Evolutionary conservation across 2,113 vertebrate genomes (phyloP), one percentile per base, ranked within the genome.

Genomic region (Istiophorus platypterus): DNA sequence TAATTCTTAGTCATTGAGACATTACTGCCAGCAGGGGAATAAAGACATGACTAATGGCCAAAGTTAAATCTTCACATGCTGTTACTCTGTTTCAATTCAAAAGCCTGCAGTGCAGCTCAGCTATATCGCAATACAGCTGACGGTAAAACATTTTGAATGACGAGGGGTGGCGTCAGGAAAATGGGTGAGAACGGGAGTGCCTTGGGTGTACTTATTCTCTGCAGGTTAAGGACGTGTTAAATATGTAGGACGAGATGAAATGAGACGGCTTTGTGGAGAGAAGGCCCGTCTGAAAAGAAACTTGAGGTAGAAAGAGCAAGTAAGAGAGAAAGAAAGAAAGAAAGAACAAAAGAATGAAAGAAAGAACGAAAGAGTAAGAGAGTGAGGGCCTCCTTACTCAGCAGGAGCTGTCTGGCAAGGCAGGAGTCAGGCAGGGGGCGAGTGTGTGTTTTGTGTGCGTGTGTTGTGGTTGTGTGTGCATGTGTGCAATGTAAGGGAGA

Each of bases 321-420:
- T 64, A n/a, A 39, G 51, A 72, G 77, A 59, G 39, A 31, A 18
- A 75, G 64, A 14, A 39, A 49, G 66, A 51, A 3, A 13, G 70
- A 15, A 34, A 39, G 59, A n/a, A n/a, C n/a, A n/a, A n/a, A n/a
- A 59, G 39, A 31, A 18, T 72, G 64, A 14, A 39, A 49, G 66
- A 51, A 3, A 13, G 70, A 15, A 34, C 31, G 59, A 74, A 57
- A 80, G 64, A 78, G 7, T 68, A 66, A 49, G 11, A 74, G 75
- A 80, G 82, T 7, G 17, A 89, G 82, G 76, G 87, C 83, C 85
- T 88, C 88, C 91, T 90, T 90, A 85, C 94, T 93, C 93, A 93
- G 94, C 91, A 94, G 88, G 92, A 90, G 89, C 72, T 66, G 90
- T 91, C 93, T 93, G 92, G 91, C 89, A 93, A 92, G 75, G 86